Evolutionary conservation across 2,113 vertebrate genomes (phyloP).

Genomic region (Ammodytes dubius): DNA sequence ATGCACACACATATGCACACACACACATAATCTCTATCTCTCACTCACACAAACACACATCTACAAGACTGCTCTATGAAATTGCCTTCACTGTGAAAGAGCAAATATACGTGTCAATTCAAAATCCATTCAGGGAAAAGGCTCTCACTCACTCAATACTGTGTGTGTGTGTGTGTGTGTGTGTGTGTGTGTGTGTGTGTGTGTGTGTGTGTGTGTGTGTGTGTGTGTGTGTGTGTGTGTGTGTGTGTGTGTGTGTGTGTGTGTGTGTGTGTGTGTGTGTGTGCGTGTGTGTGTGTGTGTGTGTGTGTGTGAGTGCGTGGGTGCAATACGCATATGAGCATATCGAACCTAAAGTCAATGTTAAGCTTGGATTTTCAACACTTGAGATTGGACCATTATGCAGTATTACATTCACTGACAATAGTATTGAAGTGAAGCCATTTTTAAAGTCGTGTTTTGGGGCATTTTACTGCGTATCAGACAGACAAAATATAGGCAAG

Average conservation of each 20-base stretch:
- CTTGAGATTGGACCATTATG: not conserved
- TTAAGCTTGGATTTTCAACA: not conserved
- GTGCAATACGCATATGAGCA: not conserved
- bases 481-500: no score
- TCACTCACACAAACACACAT: not conserved
- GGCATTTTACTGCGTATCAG: no score
- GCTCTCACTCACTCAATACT: not conserved
- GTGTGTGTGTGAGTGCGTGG: no score
- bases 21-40: no score
- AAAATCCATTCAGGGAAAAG: conserved; percentile 37
- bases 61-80: conserved; percentile 4
- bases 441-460: no score
- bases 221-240: no score
- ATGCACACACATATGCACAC: conserved; percentile 10
- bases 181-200: no score
- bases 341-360: not conserved
- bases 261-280: no score
- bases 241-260: no score
- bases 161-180: no score
- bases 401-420: not conserved
- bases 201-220: no score
- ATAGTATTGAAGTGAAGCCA: not conserved
- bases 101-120: conserved; percentile 48
- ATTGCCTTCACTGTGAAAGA: conserved; percentile 44
- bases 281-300: no score